Percentiles rank a stretch among this genome's conserved stretches.
phyloP scores from a whole-genome alignment of 1,140 invertebrate genomes.

The Sarcophaga peregrina region DNA sequence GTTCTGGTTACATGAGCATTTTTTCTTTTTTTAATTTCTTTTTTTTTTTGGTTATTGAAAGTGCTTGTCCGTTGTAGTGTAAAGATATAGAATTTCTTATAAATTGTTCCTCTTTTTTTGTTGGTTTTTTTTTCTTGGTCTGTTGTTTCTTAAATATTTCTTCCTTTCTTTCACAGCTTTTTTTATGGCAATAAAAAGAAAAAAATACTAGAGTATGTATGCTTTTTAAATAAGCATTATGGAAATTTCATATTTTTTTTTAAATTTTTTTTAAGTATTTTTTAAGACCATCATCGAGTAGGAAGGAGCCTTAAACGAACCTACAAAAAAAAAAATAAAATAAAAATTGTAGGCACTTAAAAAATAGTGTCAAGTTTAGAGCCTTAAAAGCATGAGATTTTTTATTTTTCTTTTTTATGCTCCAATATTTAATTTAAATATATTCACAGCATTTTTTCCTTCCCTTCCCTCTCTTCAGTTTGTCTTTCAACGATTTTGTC shows the following conservation, averaged over 20 bases:
- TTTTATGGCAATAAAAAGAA: too few relatives aligned
- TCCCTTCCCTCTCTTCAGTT: background rate
- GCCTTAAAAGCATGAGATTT: slow-evolving; percentile 24
- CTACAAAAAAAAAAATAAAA: background rate
- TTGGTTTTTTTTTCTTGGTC: background rate
- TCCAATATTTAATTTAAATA: too few relatives aligned
- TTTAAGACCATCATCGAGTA: background rate
- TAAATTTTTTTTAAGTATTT: too few relatives aligned
- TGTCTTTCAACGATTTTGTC: background rate
- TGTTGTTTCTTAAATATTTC: background rate
- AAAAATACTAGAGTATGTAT: background rate
- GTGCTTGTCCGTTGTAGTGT: slow-evolving; percentile 11
- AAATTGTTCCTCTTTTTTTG: slow-evolving; percentile 14
- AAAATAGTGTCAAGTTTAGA: slow-evolving; percentile 27
- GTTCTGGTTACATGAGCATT: too few relatives aligned
- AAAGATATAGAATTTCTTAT: slow-evolving; percentile 16
- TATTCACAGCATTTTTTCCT: background rate
- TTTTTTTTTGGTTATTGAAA: background rate
- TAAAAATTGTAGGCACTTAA: slow-evolving; percentile 2
- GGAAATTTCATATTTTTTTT: background rate
- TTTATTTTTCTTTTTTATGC: background rate
- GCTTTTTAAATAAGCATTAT: background rate
- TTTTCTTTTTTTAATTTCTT: background rate
- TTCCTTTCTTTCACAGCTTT: background rate
- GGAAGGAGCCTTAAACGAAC: background rate